Evolutionary conservation across 2,113 vertebrate species (phyloP), one percentile per base, ranked within the genome.

Genomic region (Hemicordylus capensis): DNA sequence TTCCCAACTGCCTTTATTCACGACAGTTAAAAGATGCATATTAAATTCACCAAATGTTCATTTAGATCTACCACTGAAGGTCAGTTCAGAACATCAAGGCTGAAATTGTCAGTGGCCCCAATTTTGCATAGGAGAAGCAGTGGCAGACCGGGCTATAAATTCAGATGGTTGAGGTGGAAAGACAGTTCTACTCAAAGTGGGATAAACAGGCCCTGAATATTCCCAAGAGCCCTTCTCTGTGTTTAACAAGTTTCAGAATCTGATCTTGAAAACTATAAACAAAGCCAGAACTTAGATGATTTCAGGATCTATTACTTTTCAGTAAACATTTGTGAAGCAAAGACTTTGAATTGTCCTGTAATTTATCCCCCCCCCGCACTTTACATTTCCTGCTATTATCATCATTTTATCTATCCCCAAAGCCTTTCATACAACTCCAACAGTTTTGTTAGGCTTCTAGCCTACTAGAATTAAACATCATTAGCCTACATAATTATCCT

Each of bases 221-320:
- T 64, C 31, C 63, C 28, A 64, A 64, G 31, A 31, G 48, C 12
- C 6, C 6, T 64, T 91, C 78, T 51, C 82, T 90, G 74, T 26
- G 22, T 87, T 88, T 76, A 72, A 34, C 72, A 51, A 81, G 75
- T 84, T 0, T 0, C 44, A 80, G 72, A 80, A 66, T 24, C 17
- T 61, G 59, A n/a, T 56, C 3, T 3, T 81, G 15, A 31, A 83
- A 83, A 58, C 5, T 58, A 42, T 22, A 63, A 46, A 61, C 3
- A 48, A 46, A 61, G 56, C 70, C 20, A 76, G 11, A 24, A 56
- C 54, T 39, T 14, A 81, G 10, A 63, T 31, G 28, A 66, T 34
- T 75, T 64, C 28, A 84, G 26, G 22, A 84, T 84, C 22, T 39
- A 4, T 17, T 14, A 7, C 59, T 10, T 63, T 83, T 48, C 56